phyloP scores from a whole-genome alignment of 2,113 vertebrate species.

The Hipposideros armiger region DNA sequence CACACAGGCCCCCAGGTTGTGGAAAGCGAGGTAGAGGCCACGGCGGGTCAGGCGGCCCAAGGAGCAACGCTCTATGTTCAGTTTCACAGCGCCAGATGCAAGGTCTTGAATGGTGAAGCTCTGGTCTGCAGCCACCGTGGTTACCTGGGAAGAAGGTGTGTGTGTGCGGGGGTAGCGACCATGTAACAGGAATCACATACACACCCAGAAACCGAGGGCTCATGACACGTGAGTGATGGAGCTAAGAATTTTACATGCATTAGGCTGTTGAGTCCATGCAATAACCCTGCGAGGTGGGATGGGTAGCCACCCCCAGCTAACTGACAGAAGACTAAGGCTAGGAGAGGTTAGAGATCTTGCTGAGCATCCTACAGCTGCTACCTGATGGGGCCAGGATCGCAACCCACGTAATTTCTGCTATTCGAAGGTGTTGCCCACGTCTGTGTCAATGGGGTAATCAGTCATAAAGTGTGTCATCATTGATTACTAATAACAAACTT shows the following conservation, averaged over 20 bases:
- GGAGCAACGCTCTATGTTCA: slow-evolving; percentile 87
- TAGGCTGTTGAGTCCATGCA: not conserved
- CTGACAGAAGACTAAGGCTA: not conserved
- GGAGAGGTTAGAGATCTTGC: not conserved
- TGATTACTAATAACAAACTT: slow-evolving; percentile 61
- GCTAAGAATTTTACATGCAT: not conserved
- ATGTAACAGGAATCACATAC: accelerated
- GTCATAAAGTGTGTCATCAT: slow-evolving; percentile 25
- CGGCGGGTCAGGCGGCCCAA: slow-evolving; percentile 87
- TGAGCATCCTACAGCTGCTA: not conserved
- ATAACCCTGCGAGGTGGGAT: not conserved
- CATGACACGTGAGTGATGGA: not conserved
- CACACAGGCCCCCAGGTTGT: slow-evolving; percentile 89
- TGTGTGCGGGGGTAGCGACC: not conserved
- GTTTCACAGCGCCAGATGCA: slow-evolving; percentile 79
- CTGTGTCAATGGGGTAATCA: not conserved
- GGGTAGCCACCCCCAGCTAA: not conserved
- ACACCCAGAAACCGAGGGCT: accelerated
- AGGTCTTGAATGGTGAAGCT: slow-evolving; percentile 89
- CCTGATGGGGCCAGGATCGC: not conserved
- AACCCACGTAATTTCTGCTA: not conserved
- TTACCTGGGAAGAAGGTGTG: slow-evolving; percentile 80
- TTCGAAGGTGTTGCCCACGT: not conserved
- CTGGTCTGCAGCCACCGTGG: slow-evolving; percentile 89
- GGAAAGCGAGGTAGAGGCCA: slow-evolving; percentile 90